Evolutionary conservation across 2,888 invertebrate genomes (phyloP).

Genomic region (Zygogramma bicolorata): DNA sequence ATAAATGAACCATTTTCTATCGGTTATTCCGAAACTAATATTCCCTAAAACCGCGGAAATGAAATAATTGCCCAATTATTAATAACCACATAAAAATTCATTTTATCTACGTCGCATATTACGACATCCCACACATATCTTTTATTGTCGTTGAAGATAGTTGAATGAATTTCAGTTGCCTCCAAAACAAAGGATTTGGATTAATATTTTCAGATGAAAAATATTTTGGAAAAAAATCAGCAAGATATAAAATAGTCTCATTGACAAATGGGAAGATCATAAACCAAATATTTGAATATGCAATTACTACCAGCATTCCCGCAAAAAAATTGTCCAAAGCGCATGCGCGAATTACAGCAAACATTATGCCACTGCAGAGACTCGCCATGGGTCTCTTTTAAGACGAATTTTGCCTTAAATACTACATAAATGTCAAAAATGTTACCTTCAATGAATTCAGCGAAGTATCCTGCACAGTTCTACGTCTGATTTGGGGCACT

Average conservation of each 20-base stretch:
- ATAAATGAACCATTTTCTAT: too few relatives aligned
- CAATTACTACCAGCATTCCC: constrained; percentile 34
- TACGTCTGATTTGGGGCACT: constrained; percentile 35
- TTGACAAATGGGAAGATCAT: background rate
- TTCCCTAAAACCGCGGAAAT: background rate
- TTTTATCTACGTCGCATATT: background rate
- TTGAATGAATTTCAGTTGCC: background rate
- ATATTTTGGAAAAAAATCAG: background rate
- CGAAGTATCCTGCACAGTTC: constrained; percentile 40
- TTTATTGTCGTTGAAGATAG: background rate
- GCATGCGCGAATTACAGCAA: constrained; percentile 56
- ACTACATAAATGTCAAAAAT: constrained; percentile 51
- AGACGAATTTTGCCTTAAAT: constrained; percentile 39
- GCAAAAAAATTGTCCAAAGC: constrained; percentile 35
- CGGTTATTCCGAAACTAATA: too few relatives aligned
- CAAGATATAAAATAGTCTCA: background rate
- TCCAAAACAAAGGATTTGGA: background rate
- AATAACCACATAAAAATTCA: constrained; percentile 2
- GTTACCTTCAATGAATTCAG: constrained; percentile 50
- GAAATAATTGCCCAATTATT: background rate
- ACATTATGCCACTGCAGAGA: constrained; percentile 61
- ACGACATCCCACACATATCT: constrained; percentile 2
- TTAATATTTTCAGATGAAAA: background rate
- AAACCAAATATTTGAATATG: constrained; percentile 31
- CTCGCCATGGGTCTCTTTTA: constrained; percentile 49